These are phyloP conservation scores for Cheilosia urbana DNA, from an alignment of 2,888 invertebrate genomes.

Conservation along the genomic window DNA sequence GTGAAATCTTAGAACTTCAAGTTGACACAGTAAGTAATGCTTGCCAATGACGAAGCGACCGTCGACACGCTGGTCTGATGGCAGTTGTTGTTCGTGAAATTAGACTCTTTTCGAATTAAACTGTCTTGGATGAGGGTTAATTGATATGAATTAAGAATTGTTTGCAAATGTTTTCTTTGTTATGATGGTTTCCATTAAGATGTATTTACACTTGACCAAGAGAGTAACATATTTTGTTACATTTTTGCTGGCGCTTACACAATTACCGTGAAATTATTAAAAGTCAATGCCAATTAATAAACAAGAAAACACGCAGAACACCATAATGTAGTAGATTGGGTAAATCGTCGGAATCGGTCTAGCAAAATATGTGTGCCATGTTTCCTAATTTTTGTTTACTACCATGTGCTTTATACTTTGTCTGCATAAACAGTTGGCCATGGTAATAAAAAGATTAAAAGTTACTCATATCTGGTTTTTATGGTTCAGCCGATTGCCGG, in stretches of 20 bases:
- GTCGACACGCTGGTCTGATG: not conserved
- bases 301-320: not conserved
- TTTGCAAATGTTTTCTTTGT: constrained; percentile 6
- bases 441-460: too few species aligned
- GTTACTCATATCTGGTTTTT: too few species aligned
- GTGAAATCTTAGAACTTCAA: not conserved
- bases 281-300: constrained; percentile 8
- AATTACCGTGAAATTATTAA: constrained; percentile 15
- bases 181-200: not conserved
- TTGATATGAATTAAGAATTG: constrained; percentile 17
- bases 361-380: too few species aligned
- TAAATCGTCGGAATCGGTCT: too few species aligned
- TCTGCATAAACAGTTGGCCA: too few species aligned
- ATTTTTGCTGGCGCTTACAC: constrained; percentile 12
- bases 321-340: not conserved
- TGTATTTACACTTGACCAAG: constrained; percentile 21
- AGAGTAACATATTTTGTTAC: not conserved
- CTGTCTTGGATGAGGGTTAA: constrained; percentile 37
- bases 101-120: constrained; percentile 44
- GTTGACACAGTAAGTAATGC: constrained; percentile 17
- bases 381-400: too few species aligned
- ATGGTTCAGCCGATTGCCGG: too few species aligned
- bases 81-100: constrained; percentile 34
- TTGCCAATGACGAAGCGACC: not conserved
- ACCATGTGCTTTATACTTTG: too few species aligned